Base-by-base conservation (phyloP, 2,797 vertebrate genomes). In the Spheniscus humboldti region DNA sequence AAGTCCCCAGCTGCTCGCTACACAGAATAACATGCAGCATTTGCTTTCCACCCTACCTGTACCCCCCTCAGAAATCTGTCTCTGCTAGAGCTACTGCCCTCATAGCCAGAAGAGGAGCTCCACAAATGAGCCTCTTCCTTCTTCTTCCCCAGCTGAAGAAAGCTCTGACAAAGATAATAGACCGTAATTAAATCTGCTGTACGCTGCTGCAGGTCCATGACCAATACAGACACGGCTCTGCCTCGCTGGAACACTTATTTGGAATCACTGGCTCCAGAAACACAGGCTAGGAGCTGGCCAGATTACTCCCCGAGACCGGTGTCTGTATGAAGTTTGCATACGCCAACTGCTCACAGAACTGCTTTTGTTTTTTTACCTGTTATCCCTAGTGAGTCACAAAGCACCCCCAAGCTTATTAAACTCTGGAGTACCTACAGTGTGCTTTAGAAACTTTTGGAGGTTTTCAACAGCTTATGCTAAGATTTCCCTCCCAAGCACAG, bases 301-400 rank as follows among this genome's bases (percentile, higher is more conserved):
- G 31, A 48, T 87, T 86, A 57, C 50, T 72, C 66, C 45, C 33
- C 0, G 0, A 85, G 71, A 47, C 0, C 0, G 37, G 35, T 41
- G 35, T 53, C 60, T 77, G 11, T 52, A 57, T 66, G 60, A 77
- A 75, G 43, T 78, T 80, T 80, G 52, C 75, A 64, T 57, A 64
- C 0, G 0, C 23, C 83, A 79, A 80, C 30, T 63, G 28, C 75
- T 83, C 50, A 45, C 41, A 78, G 45, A 83, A 68, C 28, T 80
- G 72, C 72, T 83, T 91, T 85, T 77, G 59, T 87, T 6, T 60
- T 92, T 93, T 77, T 71, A 64, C 56, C 72, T 86, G 27, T 86
- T 78, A 64, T 4, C 5, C 10, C 48, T 72, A 68, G n/a, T 80
- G 64, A 80, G 19, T 86, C 53, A 75, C 14, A 86, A 75, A 87